Conservation (phyloP, 2,797 vertebrate species). For the Coregonus suidteri region DNA sequence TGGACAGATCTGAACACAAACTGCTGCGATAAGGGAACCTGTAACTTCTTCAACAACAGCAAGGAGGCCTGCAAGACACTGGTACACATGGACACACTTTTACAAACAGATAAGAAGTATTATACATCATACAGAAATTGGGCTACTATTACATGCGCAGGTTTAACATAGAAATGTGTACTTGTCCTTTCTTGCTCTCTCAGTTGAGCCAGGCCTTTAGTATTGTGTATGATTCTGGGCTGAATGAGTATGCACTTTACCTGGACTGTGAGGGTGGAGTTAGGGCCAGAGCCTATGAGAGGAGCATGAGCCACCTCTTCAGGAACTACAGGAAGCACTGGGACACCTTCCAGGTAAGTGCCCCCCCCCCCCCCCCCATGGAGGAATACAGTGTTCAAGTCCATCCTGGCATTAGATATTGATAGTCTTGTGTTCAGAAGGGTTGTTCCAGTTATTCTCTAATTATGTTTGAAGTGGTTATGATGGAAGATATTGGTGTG, state of each 20-base stretch:
- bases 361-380: neutral
- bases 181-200: constrained; percentile 1
- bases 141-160: neutral
- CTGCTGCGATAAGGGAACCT: constrained; percentile 72
- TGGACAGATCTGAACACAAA: constrained; percentile 75
- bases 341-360: constrained; percentile 46
- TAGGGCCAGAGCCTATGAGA: constrained; percentile 52
- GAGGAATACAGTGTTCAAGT: neutral
- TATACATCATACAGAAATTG: neutral
- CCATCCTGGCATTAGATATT: neutral
- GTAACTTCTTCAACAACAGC: constrained; percentile 73
- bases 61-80: constrained; percentile 49
- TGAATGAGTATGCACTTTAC: constrained; percentile 78
- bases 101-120: neutral
- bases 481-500: neutral
- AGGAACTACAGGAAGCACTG: constrained; percentile 54
- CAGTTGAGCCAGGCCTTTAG: constrained; percentile 70
- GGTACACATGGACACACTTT: constrained; percentile 51
- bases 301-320: constrained; percentile 71
- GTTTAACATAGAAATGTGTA: neutral
- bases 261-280: constrained; percentile 71
- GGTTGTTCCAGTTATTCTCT: neutral
- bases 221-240: constrained; percentile 70
- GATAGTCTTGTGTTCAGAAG: neutral
- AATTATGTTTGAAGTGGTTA: neutral